A percentile compares a stretch with the other conserved stretches of the same genome.
These are phyloP conservation scores for Eustalomyia histrio DNA, from an alignment of 2,888 invertebrate genomes.

Conservation along the genomic window DNA sequence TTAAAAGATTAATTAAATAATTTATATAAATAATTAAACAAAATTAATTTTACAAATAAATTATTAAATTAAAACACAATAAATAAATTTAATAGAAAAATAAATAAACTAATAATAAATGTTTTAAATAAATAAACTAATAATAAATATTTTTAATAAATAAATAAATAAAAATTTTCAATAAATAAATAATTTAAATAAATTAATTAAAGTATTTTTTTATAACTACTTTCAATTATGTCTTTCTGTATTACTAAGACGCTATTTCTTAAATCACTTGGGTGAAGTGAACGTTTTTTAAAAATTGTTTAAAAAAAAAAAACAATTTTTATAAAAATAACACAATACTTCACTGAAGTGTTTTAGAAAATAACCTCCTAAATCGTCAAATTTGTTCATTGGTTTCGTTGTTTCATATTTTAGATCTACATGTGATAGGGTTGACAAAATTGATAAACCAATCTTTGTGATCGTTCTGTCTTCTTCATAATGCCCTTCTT, in stretches of 20 bases:
- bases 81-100: conserved; percentile 36
- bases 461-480: conserved; percentile 97
- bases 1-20: conserved; percentile 67
- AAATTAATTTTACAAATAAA: conserved; percentile 67
- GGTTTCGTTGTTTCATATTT: background rate
- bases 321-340: no score
- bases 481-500: conserved; percentile 99
- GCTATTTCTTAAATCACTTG: no score
- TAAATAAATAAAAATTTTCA: conserved; percentile 67
- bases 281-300: no score
- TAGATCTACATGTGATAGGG: conserved; percentile 89
- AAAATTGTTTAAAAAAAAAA: no score
- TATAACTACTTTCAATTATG: background rate
- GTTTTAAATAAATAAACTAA: conserved; percentile 27
- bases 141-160: conserved; percentile 23
- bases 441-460: conserved; percentile 99
- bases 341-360: no score
- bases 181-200: conserved; percentile 13
- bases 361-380: background rate
- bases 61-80: conserved; percentile 48
- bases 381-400: conserved; percentile 2
- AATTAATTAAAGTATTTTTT: conserved; percentile 59
- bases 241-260: no score
- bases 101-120: conserved; percentile 65
- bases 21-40: conserved; percentile 68